These are phyloP conservation scores for Drosophila greeni DNA, from an alignment of 2,888 invertebrate species.

Conservation along the genomic window DNA sequence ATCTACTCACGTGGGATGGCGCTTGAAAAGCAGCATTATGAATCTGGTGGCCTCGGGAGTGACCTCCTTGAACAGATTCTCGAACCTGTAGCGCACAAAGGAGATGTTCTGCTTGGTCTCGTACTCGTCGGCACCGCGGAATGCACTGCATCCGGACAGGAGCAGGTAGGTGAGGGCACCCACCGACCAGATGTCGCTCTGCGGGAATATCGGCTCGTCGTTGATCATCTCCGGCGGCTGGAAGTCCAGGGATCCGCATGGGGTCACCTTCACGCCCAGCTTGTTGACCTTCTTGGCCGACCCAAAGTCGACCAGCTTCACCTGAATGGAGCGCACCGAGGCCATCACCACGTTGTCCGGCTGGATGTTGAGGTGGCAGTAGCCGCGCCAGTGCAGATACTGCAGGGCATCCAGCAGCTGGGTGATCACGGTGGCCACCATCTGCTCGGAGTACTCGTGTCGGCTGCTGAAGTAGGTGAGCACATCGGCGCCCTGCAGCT, in stretches of 20 bases:
- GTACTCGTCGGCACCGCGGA: slow-evolving; percentile 87
- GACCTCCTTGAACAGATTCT: slow-evolving; percentile 95
- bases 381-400: slow-evolving; percentile 96
- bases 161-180: slow-evolving; percentile 95
- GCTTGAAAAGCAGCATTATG: slow-evolving; percentile 96
- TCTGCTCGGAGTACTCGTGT: slow-evolving; percentile 95
- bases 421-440: slow-evolving; percentile 90
- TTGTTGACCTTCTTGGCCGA: slow-evolving; percentile 90
- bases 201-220: slow-evolving; percentile 92
- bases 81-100: slow-evolving; percentile 94
- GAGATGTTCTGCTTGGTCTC: slow-evolving; percentile 95
- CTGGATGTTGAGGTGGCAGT: slow-evolving; percentile 92
- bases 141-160: slow-evolving; percentile 95
- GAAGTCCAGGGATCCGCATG: slow-evolving; percentile 86
- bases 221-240: slow-evolving; percentile 92
- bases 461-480: slow-evolving; percentile 91
- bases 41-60: slow-evolving; percentile 96
- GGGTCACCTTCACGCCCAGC: slow-evolving; percentile 83
- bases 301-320: slow-evolving; percentile 96
- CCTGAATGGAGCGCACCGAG: slow-evolving; percentile 88
- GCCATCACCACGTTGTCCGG: slow-evolving; percentile 97
- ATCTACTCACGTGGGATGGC: slow-evolving; percentile 88
- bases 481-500: slow-evolving; percentile 94
- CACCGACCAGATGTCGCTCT: slow-evolving; percentile 97
- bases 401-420: slow-evolving; percentile 94